Percentiles rank a stretch among this genome's conserved stretches.
Conservation (phyloP, 2,888 invertebrate genomes). For the Yponomeuta evonymella region DNA sequence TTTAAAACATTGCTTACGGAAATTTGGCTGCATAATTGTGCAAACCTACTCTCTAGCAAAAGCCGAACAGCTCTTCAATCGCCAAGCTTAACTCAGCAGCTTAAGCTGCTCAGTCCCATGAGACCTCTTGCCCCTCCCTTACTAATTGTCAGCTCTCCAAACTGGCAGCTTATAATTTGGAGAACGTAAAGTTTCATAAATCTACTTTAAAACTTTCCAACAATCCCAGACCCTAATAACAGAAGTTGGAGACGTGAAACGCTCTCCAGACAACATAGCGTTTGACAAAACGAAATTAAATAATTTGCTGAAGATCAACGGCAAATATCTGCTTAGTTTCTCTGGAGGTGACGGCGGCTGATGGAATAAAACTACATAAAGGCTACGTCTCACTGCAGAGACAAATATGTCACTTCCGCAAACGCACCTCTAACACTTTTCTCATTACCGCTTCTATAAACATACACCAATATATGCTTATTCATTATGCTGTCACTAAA, state of each 20-base stretch:
- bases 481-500: too few species aligned
- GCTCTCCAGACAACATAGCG: background rate
- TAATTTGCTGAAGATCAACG: background rate
- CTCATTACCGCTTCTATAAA: too few species aligned
- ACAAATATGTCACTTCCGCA: background rate
- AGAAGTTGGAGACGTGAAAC: background rate
- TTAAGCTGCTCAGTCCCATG: too few species aligned
- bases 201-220: background rate
- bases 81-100: too few species aligned
- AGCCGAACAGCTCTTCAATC: too few species aligned
- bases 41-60: too few species aligned
- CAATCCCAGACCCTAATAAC: background rate
- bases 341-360: background rate
- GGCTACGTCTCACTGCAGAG: background rate
- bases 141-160: constrained; percentile 11
- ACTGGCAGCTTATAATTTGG: too few species aligned
- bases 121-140: constrained; percentile 20
- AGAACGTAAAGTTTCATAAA: too few species aligned
- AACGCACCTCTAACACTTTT: too few species aligned
- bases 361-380: background rate
- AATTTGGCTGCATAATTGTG: too few species aligned
- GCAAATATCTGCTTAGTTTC: background rate
- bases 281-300: background rate
- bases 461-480: too few species aligned
- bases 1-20: too few species aligned